Evolutionary conservation across 2,888 invertebrate genomes (phyloP).

Genomic region (Ectemnius lituratus): DNA sequence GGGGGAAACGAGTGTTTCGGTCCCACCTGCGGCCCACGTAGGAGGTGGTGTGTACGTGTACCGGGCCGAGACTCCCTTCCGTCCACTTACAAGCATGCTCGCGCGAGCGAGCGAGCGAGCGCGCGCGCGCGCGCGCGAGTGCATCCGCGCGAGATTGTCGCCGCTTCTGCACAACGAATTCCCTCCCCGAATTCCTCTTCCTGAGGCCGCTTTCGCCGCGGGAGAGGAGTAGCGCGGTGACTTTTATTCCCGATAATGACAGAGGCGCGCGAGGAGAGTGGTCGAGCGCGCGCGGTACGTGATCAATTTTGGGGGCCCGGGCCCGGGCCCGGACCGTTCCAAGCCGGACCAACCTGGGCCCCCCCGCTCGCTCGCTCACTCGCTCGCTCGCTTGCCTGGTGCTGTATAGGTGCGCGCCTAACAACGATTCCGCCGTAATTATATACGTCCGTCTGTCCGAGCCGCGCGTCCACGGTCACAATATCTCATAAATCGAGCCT

Average conservation of each 20-base stretch:
- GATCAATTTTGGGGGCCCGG: conserved; percentile 74
- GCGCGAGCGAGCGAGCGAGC: no score
- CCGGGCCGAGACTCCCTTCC: no score
- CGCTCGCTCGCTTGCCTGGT: conserved; percentile 5
- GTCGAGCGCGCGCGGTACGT: conserved; percentile 67
- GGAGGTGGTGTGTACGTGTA: conserved; percentile 22
- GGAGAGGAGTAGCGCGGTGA: conserved; percentile 74
- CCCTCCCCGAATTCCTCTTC: conserved; percentile 1
- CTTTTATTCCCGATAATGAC: conserved; percentile 78
- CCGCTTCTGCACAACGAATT: conserved; percentile 54
- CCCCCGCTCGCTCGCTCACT: no score
- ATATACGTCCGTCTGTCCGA: conserved; percentile 69
- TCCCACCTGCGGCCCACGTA: conserved; percentile 55
- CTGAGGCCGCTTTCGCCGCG: not conserved
- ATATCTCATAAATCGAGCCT: conserved; percentile 54
- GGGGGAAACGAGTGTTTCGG: conserved; percentile 19
- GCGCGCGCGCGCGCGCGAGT: no score
- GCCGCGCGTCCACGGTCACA: conserved; percentile 64
- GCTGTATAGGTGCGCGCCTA: conserved; percentile 52
- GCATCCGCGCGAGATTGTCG: conserved; percentile 68
- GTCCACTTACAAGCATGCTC: no score
- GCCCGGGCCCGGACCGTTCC: not conserved
- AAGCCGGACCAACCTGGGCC: no score
- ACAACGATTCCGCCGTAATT: conserved; percentile 76
- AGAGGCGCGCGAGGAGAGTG: conserved; percentile 62